phyloP scores from a whole-genome alignment of 2,888 invertebrate genomes.

The Auanema freiburgensis region DNA sequence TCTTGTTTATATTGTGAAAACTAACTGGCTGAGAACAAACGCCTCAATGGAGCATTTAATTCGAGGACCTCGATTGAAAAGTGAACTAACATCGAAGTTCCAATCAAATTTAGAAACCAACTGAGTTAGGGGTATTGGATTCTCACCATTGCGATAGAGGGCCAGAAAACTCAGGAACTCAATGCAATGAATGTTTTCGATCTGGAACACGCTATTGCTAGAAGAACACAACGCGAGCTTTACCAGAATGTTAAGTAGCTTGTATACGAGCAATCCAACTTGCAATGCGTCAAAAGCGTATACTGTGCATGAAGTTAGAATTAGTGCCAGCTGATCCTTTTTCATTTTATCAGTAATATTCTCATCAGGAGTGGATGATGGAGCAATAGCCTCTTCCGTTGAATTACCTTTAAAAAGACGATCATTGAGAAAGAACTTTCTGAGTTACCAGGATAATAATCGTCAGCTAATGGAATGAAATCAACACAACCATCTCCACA shows the following conservation, averaged over 20 bases:
- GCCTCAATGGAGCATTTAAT: conserved; percentile 4
- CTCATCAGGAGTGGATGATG: conserved; percentile 11
- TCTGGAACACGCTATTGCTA: too few relatives aligned
- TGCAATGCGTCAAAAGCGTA: conserved; percentile 1
- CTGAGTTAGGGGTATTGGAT: conserved; percentile 12
- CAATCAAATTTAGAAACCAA: conserved; percentile 16
- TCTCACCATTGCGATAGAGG: conserved; percentile 19
- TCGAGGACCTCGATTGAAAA: conserved; percentile 8
- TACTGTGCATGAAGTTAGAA: conserved; percentile 1
- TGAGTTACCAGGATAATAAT: conserved; percentile 6
- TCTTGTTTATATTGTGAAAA: not conserved
- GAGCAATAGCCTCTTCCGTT: conserved; percentile 10
- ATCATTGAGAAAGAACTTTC: too few relatives aligned
- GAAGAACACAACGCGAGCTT: too few relatives aligned
- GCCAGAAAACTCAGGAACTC: conserved; percentile 22
- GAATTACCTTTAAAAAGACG: conserved; percentile 5
- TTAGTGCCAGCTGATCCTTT: not conserved
- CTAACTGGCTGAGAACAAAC: conserved; percentile 10
- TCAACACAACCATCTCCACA: conserved; percentile 2
- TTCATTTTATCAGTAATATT: not conserved
- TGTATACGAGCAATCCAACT: too few relatives aligned
- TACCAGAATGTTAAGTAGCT: too few relatives aligned
- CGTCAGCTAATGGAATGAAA: conserved; percentile 12
- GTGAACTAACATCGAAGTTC: conserved; percentile 5
- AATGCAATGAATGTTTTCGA: conserved; percentile 1